Base-by-base conservation (phyloP, 2,888 invertebrate genomes). In the Elegia similella region DNA sequence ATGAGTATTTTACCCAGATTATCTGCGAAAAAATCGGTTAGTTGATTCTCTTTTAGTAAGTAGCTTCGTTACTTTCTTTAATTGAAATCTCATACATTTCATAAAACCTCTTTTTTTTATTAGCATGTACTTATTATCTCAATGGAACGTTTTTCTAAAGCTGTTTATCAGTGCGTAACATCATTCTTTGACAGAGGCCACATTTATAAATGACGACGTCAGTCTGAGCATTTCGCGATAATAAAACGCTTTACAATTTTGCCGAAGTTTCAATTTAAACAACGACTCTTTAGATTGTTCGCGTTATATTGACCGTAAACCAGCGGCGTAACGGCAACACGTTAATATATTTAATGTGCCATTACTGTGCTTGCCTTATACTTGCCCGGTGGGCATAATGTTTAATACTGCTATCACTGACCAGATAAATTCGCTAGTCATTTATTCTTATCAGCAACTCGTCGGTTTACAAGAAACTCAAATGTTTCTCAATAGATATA, bases 291-390 rank as follows among this genome's bases (percentile, higher is more conserved):
- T 55, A 55, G 42, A 55, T 16, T 46, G 42, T 44, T 32, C 30
- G 50, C 66, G 64, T 71, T 72, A 69, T 72, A 75, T 70, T 69
- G 72, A 68, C 70, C 77, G 69, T 87, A 81, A 86, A 83, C 73
- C 66, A 72, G 71, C 69, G 70, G 69, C 75, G 71, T 75, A 78
- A 75, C 74, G 77, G 73, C 73, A 67, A 73, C 80, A 75, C 69
- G 73, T 70, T 75, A 78, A 78, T 80, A 82, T 79, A 67, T 85
- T 86, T 85, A 82, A 86, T 82, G 82, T 74, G 67, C 81, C 74
- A 80, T 87, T 80, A 73, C 66, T 64, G 63, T 74, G 64, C 73
- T 79, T 75, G 71, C 61, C 72, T 78, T 80, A 75, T 79, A 55
- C 38, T 48, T 30, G 76, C 67, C 72, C 66, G 73, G 63, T 60